Evolutionary conservation across 2,797 vertebrate species (phyloP).

Genomic region (Rhincodon typus): DNA sequence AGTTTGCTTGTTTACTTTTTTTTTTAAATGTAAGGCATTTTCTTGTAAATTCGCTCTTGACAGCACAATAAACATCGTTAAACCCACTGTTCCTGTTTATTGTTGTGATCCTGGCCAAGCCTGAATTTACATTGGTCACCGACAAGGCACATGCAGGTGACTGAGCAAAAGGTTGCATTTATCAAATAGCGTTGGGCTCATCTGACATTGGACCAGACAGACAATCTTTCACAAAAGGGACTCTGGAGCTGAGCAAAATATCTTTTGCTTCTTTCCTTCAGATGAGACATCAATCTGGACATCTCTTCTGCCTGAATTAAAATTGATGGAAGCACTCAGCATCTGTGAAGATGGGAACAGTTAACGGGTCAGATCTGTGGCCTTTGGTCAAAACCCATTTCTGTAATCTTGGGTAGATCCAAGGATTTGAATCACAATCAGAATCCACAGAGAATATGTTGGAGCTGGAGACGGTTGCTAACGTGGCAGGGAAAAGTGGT

Average conservation of each 20-base stretch:
- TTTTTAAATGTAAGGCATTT: conserved; percentile 56
- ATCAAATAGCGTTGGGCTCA: neutral
- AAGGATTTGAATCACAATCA: neutral
- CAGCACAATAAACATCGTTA: conserved; percentile 72
- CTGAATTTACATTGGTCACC: neutral
- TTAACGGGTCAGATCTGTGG: neutral
- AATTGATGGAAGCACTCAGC: neutral
- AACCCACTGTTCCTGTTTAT: conserved; percentile 39
- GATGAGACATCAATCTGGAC: neutral
- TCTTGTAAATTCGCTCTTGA: conserved; percentile 71
- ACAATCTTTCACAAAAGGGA: neutral
- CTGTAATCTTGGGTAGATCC: too few species aligned
- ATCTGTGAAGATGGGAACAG: neutral
- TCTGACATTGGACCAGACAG: neutral
- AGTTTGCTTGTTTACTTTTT: conserved; percentile 69
- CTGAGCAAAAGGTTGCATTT: neutral
- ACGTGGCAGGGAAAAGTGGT: neutral
- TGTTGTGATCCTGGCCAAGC: neutral
- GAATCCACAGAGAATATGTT: neutral
- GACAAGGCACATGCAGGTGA: neutral
- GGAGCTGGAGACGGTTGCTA: too few species aligned
- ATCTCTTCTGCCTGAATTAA: neutral
- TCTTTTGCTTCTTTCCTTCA: neutral
- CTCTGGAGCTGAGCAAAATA: neutral
- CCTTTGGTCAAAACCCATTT: neutral